These are phyloP conservation scores for Pocillopora meandrina DNA, from an alignment of 92 coral and sea anemone genomes.

Conservation along the genomic window DNA sequence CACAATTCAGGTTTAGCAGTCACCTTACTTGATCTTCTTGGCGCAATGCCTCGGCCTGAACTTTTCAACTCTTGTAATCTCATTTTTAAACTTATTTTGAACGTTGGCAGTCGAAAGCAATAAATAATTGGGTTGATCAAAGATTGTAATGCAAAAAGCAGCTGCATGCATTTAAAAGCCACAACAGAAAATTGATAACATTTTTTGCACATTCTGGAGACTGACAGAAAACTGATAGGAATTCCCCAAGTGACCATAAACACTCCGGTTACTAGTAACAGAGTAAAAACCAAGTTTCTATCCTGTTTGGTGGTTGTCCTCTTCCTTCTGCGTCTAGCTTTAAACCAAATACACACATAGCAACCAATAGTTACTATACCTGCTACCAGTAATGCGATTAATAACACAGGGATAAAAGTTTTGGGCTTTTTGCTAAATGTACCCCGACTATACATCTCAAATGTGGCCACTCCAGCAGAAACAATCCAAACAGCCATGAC, in stretches of 20 bases:
- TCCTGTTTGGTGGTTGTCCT: background rate
- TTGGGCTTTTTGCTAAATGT: too few relatives aligned
- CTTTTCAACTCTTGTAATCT: background rate
- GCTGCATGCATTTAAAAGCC: background rate
- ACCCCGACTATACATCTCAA: too few relatives aligned
- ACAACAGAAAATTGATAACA: background rate
- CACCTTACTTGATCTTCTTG: too few relatives aligned
- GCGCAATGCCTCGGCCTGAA: background rate
- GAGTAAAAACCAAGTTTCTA: conserved; percentile 2
- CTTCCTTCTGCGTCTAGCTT: background rate
- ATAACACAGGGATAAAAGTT: too few relatives aligned
- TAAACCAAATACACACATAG: background rate
- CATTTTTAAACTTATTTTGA: background rate
- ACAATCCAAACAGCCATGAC: conserved; percentile 2
- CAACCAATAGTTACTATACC: background rate
- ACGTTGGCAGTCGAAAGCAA: conserved; percentile 1
- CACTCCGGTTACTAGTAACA: background rate
- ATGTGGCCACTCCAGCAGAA: background rate
- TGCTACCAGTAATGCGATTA: background rate
- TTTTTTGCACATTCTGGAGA: background rate
- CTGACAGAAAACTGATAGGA: background rate
- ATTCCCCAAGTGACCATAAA: conserved; percentile 12
- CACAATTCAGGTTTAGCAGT: too few relatives aligned
- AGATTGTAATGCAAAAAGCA: conserved; percentile 1
- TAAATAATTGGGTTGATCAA: conserved; percentile 10